A percentile compares a stretch with the other conserved stretches of the same genome.
Evolutionary conservation across 64 coral and sea anemone species (phyloP).

Genomic region (Catalaphyllia jardinei): DNA sequence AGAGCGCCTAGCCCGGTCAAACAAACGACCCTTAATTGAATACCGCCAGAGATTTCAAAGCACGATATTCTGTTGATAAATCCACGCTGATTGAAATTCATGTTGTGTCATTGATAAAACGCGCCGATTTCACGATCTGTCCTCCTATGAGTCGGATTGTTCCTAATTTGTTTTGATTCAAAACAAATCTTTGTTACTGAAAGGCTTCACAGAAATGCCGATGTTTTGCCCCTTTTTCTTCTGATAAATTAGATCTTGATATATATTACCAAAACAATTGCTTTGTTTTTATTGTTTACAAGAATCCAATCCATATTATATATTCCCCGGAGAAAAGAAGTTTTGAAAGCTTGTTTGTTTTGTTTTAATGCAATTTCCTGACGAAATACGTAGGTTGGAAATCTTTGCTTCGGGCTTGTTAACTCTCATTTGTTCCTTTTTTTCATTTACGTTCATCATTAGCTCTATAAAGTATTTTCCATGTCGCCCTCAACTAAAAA

Average conservation of each 20-base stretch:
- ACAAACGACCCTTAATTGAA: conserved; percentile 36
- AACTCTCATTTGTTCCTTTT: no score
- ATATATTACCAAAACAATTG: conserved; percentile 18
- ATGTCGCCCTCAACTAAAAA: no score
- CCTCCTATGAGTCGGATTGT: not conserved
- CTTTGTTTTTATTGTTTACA: conserved; percentile 20
- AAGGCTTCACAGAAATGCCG: conserved; percentile 26
- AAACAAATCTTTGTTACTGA: conserved; percentile 30
- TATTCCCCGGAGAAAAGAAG: not conserved
- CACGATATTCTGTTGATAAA: conserved; percentile 32
- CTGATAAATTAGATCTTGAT: conserved; percentile 10
- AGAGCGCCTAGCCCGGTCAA: not conserved
- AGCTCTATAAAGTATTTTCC: no score
- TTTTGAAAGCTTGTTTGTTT: not conserved
- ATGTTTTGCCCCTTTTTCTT: conserved; percentile 13
- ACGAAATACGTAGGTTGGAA: not conserved
- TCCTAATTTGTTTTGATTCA: conserved; percentile 33
- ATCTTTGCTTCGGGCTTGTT: not conserved
- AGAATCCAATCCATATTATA: no score
- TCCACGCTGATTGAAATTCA: conserved; percentile 40
- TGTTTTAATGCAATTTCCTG: not conserved
- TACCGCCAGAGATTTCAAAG: conserved; percentile 25
- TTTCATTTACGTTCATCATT: no score
- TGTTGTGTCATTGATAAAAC: conserved; percentile 9
- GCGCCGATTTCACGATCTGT: conserved; percentile 6